These are phyloP conservation scores for Pristionchus entomophagus DNA, from an alignment of 2,888 invertebrate species.

Conservation along the genomic window DNA sequence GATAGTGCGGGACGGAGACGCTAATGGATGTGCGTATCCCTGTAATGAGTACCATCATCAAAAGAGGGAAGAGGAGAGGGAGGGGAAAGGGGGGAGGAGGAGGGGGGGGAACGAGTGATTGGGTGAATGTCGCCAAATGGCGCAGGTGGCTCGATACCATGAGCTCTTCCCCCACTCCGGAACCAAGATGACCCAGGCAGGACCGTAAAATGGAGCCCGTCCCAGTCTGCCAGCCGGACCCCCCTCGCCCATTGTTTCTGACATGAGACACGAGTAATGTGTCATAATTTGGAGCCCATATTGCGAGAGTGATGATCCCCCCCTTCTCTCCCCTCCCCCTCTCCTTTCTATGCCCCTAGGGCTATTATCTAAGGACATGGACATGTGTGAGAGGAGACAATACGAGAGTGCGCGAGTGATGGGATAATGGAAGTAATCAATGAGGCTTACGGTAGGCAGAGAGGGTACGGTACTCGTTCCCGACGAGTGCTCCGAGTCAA, in stretches of 20 bases:
- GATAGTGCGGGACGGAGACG: constrained; percentile 9
- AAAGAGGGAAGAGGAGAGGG: not conserved
- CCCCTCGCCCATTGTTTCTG: not conserved
- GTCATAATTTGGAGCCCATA: constrained; percentile 33
- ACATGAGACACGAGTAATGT: constrained; percentile 28
- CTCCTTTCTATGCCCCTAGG: not conserved
- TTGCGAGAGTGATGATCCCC: too few species aligned
- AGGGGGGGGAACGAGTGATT: not conserved
- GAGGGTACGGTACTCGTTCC: not conserved
- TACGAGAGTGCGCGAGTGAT: not conserved
- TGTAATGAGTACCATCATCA: constrained; percentile 32
- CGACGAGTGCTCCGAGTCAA: not conserved
- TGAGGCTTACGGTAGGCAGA: not conserved
- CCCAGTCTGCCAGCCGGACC: not conserved
- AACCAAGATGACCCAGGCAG: not conserved
- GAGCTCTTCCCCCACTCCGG: not conserved
- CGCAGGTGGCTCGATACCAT: constrained; percentile 35
- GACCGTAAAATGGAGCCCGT: not conserved
- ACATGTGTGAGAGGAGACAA: constrained; percentile 28
- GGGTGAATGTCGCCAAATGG: constrained; percentile 34
- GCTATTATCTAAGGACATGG: constrained; percentile 17
- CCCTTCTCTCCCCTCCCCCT: not conserved
- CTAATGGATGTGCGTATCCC: constrained; percentile 15
- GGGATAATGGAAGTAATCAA: constrained; percentile 17
- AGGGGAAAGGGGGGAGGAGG: not conserved